phyloP scores from a whole-genome alignment of 2,113 vertebrate species.

The Hippocampus mohnikei region DNA sequence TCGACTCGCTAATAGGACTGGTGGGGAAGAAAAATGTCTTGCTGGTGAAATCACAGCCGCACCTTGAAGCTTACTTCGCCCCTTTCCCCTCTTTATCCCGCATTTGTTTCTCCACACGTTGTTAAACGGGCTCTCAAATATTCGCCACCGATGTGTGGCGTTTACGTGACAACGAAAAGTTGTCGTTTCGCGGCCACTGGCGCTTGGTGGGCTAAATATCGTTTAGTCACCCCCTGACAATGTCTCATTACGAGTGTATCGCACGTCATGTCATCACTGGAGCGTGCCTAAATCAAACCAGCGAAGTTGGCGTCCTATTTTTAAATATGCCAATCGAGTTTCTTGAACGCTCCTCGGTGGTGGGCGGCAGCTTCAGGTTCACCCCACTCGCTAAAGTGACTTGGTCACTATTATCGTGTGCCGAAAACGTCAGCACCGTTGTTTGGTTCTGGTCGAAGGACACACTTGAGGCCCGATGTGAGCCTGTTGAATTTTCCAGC shows the following conservation, averaged over 20 bases:
- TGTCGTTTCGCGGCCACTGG: conserved; percentile 1
- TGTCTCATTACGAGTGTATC: background rate
- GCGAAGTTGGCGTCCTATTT: background rate
- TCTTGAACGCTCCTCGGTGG: background rate
- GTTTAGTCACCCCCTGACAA: background rate
- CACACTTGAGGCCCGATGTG: fast-evolving
- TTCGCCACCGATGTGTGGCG: background rate
- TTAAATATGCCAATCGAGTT: background rate
- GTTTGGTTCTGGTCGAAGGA: fast-evolving
- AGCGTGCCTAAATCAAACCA: background rate
- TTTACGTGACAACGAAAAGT: conserved; percentile 34
- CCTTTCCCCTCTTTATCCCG: background rate
- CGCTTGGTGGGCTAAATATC: background rate
- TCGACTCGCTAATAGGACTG: conserved; percentile 10
- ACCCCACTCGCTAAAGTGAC: background rate
- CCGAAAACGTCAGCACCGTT: background rate
- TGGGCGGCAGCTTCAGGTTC: conserved; percentile 1
- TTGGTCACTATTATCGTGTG: fast-evolving
- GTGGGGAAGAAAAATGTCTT: conserved; percentile 14
- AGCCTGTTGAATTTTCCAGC: fast-evolving
- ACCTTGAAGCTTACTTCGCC: conserved; percentile 11
- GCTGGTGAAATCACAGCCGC: conserved; percentile 24
- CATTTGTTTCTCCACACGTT: background rate
- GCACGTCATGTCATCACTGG: background rate
- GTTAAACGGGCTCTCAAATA: background rate